Evolutionary conservation across 2,888 invertebrate species (phyloP).

Genomic region (Drosophila putrida): DNA sequence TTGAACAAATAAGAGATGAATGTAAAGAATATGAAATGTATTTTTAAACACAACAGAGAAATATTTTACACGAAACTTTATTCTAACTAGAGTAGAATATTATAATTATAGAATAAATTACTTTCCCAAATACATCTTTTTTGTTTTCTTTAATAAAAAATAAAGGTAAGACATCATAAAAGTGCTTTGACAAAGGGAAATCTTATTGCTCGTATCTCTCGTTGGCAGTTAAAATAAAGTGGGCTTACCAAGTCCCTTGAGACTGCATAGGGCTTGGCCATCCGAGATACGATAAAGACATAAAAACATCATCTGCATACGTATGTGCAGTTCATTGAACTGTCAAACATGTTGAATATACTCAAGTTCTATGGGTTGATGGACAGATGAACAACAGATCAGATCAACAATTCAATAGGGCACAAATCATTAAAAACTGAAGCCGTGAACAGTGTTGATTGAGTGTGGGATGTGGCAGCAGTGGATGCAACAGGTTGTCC

Average conservation of each 20-base stretch:
- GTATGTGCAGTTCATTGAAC: constrained; percentile 50
- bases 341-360: constrained; percentile 43
- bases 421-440: constrained; percentile 34
- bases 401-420: constrained; percentile 34
- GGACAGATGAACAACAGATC: constrained; percentile 38
- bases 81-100: no score
- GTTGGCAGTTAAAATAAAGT: constrained; percentile 24
- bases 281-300: not conserved
- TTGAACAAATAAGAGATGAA: no score
- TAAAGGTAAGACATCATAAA: not conserved
- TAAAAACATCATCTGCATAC: constrained; percentile 16
- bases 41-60: no score
- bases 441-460: constrained; percentile 51
- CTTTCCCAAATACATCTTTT: not conserved
- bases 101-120: no score
- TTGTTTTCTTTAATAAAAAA: not conserved
- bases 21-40: no score
- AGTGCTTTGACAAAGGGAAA: constrained; percentile 2
- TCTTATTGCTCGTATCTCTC: not conserved
- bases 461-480: constrained; percentile 45
- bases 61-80: no score
- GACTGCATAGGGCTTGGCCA: constrained; percentile 10
- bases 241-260: constrained; percentile 10
- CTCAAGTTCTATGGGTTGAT: constrained; percentile 58
- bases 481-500: constrained; percentile 34